Percentiles rank a stretch among this genome's conserved stretches.
phyloP scores from a whole-genome alignment of 2,113 vertebrate genomes.

The Gasterosteus nipponicus region DNA sequence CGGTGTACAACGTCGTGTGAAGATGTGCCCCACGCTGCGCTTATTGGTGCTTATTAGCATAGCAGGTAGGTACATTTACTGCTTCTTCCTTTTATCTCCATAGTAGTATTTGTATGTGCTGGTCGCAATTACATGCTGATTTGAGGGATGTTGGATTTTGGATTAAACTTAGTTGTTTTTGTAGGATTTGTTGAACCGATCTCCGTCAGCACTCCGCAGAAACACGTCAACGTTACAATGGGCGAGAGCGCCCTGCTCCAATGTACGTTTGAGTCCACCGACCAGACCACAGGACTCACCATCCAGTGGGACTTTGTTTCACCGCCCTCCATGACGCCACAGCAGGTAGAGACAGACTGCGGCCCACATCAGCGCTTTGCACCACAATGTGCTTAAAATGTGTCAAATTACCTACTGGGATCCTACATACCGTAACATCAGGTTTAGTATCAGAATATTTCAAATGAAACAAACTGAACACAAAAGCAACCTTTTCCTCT shows the following conservation, averaged over 20 bases:
- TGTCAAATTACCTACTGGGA: not conserved
- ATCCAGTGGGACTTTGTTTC: slow-evolving; percentile 68
- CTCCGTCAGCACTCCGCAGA: slow-evolving; percentile 46
- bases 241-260: slow-evolving; percentile 45
- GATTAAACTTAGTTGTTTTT: slow-evolving; percentile 18
- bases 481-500: not conserved
- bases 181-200: slow-evolving; percentile 65
- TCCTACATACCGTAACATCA: not conserved
- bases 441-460: not conserved
- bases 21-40: slow-evolving; percentile 37
- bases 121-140: not conserved
- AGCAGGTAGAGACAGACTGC: slow-evolving; percentile 52
- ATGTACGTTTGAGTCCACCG: slow-evolving; percentile 58
- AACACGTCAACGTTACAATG: slow-evolving; percentile 60
- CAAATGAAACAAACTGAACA: not conserved
- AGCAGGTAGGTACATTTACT: slow-evolving; percentile 35
- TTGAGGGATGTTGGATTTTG: not conserved
- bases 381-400: not conserved
- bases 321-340: not conserved
- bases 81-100: not conserved
- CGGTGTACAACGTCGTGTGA: slow-evolving; percentile 3
- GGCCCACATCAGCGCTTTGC: not conserved
- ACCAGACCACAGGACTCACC: slow-evolving; percentile 37
- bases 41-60: slow-evolving; percentile 48
- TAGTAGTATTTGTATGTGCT: not conserved